Evolutionary conservation across 2,797 vertebrate genomes (phyloP).

Genomic region (Peromyscus nudipes): DNA sequence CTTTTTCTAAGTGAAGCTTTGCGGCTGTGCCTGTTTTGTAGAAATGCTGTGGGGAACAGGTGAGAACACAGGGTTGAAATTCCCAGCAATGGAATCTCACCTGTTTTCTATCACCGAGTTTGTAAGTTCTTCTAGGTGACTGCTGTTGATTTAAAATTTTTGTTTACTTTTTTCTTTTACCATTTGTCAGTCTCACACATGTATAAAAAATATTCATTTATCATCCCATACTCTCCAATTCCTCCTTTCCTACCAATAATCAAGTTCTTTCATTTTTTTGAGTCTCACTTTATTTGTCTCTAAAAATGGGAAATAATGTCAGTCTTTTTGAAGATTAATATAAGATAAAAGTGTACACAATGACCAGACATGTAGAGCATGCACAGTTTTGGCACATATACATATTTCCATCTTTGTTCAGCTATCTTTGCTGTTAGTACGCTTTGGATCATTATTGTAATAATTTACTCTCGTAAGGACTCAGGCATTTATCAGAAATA

Average conservation of each 20-base stretch:
- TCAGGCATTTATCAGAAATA: slow-evolving; percentile 9
- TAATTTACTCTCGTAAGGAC: neutral
- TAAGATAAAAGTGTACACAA: neutral
- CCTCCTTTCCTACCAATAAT: neutral
- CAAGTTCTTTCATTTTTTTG: neutral
- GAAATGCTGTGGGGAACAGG: neutral
- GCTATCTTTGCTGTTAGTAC: neutral
- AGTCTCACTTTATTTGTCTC: neutral
- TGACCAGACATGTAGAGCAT: neutral
- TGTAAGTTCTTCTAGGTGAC: neutral
- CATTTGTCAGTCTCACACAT: neutral
- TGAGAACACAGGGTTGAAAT: neutral
- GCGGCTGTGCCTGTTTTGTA: neutral
- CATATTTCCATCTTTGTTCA: neutral
- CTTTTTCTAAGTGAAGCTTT: neutral
- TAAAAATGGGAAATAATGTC: neutral
- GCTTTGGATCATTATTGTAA: neutral
- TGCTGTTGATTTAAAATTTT: neutral
- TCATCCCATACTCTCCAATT: neutral
- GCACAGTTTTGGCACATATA: neutral
- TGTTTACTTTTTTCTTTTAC: neutral
- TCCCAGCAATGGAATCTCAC: neutral
- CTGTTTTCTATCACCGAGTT: neutral
- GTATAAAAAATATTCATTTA: neutral
- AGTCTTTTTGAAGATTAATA: neutral